Conservation (phyloP, 2,888 invertebrate genomes). For the Dusona sp. region DNA sequence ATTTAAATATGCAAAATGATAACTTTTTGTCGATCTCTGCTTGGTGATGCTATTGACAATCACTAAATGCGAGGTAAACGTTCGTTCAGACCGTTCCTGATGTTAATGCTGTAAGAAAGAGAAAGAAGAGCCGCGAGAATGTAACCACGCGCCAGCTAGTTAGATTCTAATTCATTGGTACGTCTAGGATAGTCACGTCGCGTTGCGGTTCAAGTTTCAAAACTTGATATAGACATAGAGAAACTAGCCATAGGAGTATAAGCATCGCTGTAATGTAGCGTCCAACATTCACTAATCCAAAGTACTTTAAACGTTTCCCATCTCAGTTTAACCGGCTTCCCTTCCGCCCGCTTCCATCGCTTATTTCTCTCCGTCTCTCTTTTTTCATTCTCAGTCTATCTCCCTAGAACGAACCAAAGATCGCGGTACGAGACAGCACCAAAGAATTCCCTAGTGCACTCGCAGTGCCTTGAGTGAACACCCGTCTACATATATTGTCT, state of each 20-base stretch:
- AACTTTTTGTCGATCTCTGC: too few species aligned
- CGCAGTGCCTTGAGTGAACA: conserved; percentile 59
- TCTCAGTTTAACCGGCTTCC: conserved; percentile 55
- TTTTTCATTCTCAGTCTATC: not conserved
- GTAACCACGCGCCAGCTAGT: conserved; percentile 64
- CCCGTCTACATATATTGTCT: conserved; percentile 31
- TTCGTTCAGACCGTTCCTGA: conserved; percentile 64
- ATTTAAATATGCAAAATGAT: too few species aligned
- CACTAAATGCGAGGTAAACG: conserved; percentile 82
- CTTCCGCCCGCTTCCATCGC: not conserved
- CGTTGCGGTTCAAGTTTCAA: conserved; percentile 36
- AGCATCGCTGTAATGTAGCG: conserved; percentile 53
- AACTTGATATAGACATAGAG: conserved; percentile 36
- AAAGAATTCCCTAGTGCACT: conserved; percentile 53
- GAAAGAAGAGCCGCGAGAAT: conserved; percentile 52
- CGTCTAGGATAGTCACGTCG: conserved; percentile 44
- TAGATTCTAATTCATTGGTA: conserved; percentile 66
- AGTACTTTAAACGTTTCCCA: conserved; percentile 57
- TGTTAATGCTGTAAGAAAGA: conserved; percentile 48
- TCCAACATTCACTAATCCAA: conserved; percentile 56
- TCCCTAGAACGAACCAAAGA: conserved; percentile 21
- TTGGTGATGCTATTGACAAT: conserved; percentile 76
- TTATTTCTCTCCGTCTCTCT: not conserved
- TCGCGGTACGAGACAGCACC: conserved; percentile 48
- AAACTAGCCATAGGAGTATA: conserved; percentile 23